Conservation (phyloP, 2,888 invertebrate species). For the Mimumesa dahlbomi region DNA sequence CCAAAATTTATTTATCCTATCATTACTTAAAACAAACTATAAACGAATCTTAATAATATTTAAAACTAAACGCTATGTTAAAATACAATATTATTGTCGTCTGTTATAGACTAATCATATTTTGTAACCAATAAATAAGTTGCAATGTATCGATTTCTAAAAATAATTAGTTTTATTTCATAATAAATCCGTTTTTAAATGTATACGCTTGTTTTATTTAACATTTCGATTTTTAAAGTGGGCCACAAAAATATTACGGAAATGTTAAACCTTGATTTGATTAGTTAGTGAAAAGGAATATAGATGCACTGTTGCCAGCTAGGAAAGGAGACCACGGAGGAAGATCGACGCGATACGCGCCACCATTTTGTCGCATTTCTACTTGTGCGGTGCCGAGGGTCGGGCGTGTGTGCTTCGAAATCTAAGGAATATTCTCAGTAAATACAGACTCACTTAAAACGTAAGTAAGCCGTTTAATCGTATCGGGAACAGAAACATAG, state of each 20-base stretch:
- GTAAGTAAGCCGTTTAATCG: conserved; percentile 37
- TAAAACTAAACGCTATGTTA: not conserved
- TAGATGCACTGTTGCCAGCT: conserved; percentile 43
- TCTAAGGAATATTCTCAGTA: conserved; percentile 1
- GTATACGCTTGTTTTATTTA: too few species aligned
- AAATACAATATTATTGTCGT: not conserved
- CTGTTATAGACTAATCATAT: not conserved
- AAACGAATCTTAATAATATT: not conserved
- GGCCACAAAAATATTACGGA: not conserved
- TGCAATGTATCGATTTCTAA: not conserved
- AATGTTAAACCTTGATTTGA: conserved; percentile 32
- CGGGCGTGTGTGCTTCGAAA: conserved; percentile 47
- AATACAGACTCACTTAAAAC: conserved; percentile 8
- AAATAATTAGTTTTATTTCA: too few species aligned
- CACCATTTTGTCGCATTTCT: conserved; percentile 71
- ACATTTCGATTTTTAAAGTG: not conserved
- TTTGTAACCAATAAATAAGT: too few species aligned
- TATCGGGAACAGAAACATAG: not conserved
- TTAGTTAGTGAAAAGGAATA: conserved; percentile 28
- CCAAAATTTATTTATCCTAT: not conserved
- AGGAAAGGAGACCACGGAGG: conserved; percentile 50
- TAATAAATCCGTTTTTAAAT: too few species aligned
- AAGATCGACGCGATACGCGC: conserved; percentile 43
- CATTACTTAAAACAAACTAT: not conserved
- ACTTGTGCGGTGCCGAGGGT: conserved; percentile 62